phyloP scores from a whole-genome alignment of 2,797 vertebrate species.

The Telmatherina bonti region DNA sequence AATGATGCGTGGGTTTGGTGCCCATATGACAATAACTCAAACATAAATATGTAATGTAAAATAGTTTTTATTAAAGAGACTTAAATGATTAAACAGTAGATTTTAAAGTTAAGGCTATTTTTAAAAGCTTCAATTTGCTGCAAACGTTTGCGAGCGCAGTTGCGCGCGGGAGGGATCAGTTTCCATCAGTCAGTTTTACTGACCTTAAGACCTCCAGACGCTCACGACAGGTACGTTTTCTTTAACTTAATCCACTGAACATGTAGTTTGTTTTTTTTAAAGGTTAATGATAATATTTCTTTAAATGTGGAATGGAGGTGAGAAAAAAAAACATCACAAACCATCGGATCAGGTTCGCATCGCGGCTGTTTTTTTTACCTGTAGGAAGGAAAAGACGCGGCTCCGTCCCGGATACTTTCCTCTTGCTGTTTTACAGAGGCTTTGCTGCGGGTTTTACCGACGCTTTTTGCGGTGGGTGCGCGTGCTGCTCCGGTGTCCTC shows the following conservation, averaged over 20 bases:
- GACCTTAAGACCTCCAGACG: background rate
- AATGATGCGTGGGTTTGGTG: background rate
- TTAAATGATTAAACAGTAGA: background rate
- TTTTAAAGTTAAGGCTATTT: background rate
- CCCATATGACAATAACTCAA: no score
- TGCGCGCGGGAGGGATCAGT: background rate
- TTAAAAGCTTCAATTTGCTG: background rate
- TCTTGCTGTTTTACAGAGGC: constrained; percentile 2
- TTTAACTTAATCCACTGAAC: background rate
- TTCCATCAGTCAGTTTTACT: constrained; percentile 10
- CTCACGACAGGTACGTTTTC: no score
- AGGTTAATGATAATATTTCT: background rate
- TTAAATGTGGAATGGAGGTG: no score
- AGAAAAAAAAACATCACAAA: no score
- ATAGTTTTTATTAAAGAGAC: background rate
- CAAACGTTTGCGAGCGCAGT: constrained; percentile 3
- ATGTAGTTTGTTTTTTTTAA: background rate
- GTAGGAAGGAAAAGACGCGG: constrained; percentile 30
- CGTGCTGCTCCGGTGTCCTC: constrained; percentile 33
- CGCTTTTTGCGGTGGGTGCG: background rate
- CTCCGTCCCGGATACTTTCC: constrained; percentile 38
- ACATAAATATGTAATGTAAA: no score
- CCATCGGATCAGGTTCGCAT: no score
- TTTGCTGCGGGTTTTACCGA: constrained; percentile 29
- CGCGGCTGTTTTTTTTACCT: constrained; percentile 48